Evolutionary conservation across 2,113 vertebrate genomes (phyloP), one percentile per base, ranked within the genome.

Genomic region (Pelecanoides urinatrix): DNA sequence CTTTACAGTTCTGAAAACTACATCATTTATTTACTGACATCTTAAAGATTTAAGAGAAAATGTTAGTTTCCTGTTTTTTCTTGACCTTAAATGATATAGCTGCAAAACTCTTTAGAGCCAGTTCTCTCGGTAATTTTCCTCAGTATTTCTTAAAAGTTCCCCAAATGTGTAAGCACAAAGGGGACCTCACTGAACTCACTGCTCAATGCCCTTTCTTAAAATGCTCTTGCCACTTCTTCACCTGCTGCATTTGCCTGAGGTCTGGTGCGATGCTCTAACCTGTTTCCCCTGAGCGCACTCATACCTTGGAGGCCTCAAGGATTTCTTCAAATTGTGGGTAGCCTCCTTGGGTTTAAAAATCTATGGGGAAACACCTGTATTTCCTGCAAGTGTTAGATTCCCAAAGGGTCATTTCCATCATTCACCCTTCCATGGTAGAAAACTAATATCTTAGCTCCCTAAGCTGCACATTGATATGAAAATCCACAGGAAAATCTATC

Each of bases 1-100:
- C 55, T 96, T 94, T 93, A 90, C 83, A 89, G 70, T 85, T 94
- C 86, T 79, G 90, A 78, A 96, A 92, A 91, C 29, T 53, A 86
- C 94, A 97, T 95, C 9, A 92, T 92, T 96, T 95, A 94, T 95
- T 97, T 96, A 94, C 90, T 92, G 86, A 85, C 86, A 85, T 93
- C 82, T 91, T 79, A 87, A 96, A 94, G 90, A 89, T 95, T 94
- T 87, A 96, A 77, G 58, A 93, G 66, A 78, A 76, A 82, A 53
- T 59, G 55, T 90, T 88, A 30, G 30, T 71, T 81, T 93, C 56
- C 52, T 79, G 53, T 1, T 70, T 83, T 85, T 78, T 78, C 45
- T 81, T 85, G 58, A 72, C 59, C 83, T 91, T 53, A 92, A 94
- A 76, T 73, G 72, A 76, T 70, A 55, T 70, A 90, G 26, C 53